These are phyloP conservation scores for Endomychus coccineus DNA, from an alignment of 2,888 invertebrate species.

Conservation along the genomic window DNA sequence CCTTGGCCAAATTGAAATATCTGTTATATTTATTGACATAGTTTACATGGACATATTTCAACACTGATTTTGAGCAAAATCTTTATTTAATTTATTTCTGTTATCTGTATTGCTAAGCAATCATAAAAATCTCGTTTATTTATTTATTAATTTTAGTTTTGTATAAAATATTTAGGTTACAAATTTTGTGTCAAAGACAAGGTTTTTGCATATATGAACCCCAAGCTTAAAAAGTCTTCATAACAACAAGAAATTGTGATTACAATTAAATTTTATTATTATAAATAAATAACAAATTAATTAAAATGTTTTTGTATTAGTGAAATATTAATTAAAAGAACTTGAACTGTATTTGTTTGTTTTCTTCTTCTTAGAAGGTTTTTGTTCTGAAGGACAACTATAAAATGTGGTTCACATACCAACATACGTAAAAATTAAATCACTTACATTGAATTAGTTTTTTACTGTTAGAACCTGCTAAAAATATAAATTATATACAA, in stretches of 20 bases:
- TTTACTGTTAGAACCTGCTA: too few relatives aligned
- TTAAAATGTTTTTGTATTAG: slow-evolving; percentile 43
- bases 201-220: slow-evolving; percentile 38
- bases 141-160: slow-evolving; percentile 15
- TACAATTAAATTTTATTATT: slow-evolving; percentile 43
- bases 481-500: too few relatives aligned
- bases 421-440: slow-evolving; percentile 39
- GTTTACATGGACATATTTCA: too few relatives aligned
- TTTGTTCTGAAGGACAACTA: slow-evolving; percentile 38
- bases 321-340: slow-evolving; percentile 40
- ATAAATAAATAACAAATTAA: slow-evolving; percentile 42
- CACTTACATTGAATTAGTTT: slow-evolving; percentile 32
- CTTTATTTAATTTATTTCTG: slow-evolving; percentile 15
- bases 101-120: slow-evolving; percentile 12
- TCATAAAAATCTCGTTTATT: slow-evolving; percentile 8
- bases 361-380: slow-evolving; percentile 33
- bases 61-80: too few relatives aligned
- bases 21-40: too few relatives aligned
- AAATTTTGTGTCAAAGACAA: slow-evolving; percentile 20
- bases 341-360: slow-evolving; percentile 38
- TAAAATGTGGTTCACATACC: slow-evolving; percentile 39
- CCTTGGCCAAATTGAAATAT: too few relatives aligned
- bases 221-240: slow-evolving; percentile 42
- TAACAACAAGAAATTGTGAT: slow-evolving; percentile 45
- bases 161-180: slow-evolving; percentile 19